These are phyloP conservation scores for Microtus oregoni DNA, from an alignment of 2,113 vertebrate genomes.

Conservation along the genomic window DNA sequence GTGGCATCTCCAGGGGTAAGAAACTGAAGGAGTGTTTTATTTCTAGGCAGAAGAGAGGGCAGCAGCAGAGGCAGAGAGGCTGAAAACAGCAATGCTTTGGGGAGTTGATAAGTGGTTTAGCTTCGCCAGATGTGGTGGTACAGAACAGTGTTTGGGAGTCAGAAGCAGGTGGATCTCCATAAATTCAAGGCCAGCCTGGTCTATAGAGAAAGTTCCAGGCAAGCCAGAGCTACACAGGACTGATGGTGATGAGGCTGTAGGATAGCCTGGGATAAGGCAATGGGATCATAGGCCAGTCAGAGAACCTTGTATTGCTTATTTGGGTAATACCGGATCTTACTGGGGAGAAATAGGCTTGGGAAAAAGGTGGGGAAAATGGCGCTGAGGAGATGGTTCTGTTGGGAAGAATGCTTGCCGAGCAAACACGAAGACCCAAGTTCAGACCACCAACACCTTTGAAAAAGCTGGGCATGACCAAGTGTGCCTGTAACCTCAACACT, in stretches of 20 bases:
- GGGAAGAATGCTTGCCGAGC: not conserved
- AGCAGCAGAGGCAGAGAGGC: not conserved
- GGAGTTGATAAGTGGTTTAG: not conserved
- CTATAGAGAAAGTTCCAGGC: not conserved
- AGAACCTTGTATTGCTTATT: not conserved
- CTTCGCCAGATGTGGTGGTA: not conserved
- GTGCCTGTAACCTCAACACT: not conserved
- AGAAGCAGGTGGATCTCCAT: not conserved
- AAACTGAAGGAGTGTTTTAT: too few relatives aligned
- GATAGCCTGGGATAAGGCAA: not conserved
- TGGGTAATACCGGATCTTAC: not conserved
- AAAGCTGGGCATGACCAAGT: not conserved
- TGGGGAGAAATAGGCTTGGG: not conserved
- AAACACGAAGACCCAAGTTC: not conserved
- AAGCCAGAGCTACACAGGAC: not conserved
- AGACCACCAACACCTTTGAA: not conserved
- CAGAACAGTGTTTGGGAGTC: not conserved
- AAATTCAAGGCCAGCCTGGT: not conserved
- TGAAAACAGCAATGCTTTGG: not conserved
- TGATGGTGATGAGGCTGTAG: not conserved
- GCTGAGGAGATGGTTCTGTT: not conserved
- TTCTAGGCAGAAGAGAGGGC: not conserved
- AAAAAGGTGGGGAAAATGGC: not conserved
- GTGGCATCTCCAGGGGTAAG: too few relatives aligned
- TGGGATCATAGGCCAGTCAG: not conserved